These are phyloP conservation scores for Marasmarcha lunaedactyla DNA, from an alignment of 2,888 invertebrate genomes.

Conservation along the genomic window DNA sequence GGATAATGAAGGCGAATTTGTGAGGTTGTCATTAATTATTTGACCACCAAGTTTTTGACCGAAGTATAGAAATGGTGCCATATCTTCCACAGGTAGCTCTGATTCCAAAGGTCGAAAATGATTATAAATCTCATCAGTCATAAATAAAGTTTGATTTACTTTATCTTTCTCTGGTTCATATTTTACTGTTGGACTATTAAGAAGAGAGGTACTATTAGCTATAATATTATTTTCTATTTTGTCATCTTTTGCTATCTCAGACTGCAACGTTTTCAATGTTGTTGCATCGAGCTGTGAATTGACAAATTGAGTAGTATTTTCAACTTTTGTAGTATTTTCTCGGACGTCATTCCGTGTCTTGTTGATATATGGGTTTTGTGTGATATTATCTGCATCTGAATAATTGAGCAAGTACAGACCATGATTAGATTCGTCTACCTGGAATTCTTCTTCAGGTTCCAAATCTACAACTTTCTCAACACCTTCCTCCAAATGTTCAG, in stretches of 20 bases:
- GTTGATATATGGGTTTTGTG: slow-evolving; percentile 33
- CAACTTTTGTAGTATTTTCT: slow-evolving; percentile 25
- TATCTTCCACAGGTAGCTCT: slow-evolving; percentile 73
- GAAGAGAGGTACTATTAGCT: slow-evolving; percentile 43
- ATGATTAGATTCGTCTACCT: slow-evolving; percentile 67
- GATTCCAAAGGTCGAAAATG: slow-evolving; percentile 74
- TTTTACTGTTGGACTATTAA: slow-evolving; percentile 34
- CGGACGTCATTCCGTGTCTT: slow-evolving; percentile 20
- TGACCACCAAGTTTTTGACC: slow-evolving; percentile 72
- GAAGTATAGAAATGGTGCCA: slow-evolving; percentile 78
- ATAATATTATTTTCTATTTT: slow-evolving; percentile 38
- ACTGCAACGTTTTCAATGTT: slow-evolving; percentile 20
- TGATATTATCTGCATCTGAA: slow-evolving; percentile 55
- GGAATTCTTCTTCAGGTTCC: slow-evolving; percentile 65
- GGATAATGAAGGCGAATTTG: slow-evolving; percentile 52
- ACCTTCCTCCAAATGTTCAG: slow-evolving; percentile 52
- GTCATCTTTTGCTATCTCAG: slow-evolving; percentile 28
- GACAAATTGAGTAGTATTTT: slow-evolving; percentile 19
- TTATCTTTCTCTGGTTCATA: slow-evolving; percentile 48
- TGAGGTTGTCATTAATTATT: slow-evolving; percentile 49
- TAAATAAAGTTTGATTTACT: slow-evolving; percentile 65
- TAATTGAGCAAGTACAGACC: slow-evolving; percentile 62
- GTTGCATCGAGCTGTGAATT: slow-evolving; percentile 8
- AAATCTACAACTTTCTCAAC: slow-evolving; percentile 54
- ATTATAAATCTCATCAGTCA: slow-evolving; percentile 74